A percentile compares a stretch with the other conserved stretches of the same genome.
These are phyloP conservation scores for Drosophila formosana DNA, from an alignment of 2,888 invertebrate genomes.

Conservation along the genomic window DNA sequence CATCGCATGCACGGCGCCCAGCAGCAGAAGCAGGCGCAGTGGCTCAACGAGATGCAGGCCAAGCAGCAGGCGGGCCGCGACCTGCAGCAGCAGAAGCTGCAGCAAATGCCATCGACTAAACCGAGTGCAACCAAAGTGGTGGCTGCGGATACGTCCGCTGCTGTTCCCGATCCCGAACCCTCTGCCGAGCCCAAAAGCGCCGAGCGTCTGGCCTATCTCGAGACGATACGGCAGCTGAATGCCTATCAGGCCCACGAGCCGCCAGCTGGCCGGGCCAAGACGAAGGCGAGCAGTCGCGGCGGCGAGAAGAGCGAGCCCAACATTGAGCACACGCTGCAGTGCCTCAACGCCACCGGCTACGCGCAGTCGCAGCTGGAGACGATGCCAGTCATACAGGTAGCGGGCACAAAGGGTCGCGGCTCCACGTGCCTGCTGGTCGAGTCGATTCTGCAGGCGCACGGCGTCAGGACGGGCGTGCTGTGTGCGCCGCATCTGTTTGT, in stretches of 20 bases:
- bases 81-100: conserved; percentile 53
- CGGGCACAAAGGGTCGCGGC: conserved; percentile 67
- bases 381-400: conserved; percentile 67
- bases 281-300: conserved; percentile 23
- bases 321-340: conserved; percentile 58
- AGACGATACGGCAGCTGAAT: conserved; percentile 50
- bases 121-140: neutral
- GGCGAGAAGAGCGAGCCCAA: conserved; percentile 37
- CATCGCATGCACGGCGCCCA: conserved; percentile 67
- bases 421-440: conserved; percentile 66
- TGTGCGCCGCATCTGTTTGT: conserved; percentile 64
- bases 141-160: neutral
- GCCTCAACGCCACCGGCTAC: conserved; percentile 50
- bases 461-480: conserved; percentile 60
- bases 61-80: conserved; percentile 63
- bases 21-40: conserved; percentile 56
- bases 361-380: conserved; percentile 33
- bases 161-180: neutral
- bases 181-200: conserved; percentile 35
- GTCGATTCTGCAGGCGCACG: conserved; percentile 54
- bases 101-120: neutral
- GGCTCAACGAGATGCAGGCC: conserved; percentile 62
- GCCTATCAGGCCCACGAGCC: conserved; percentile 50
- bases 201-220: conserved; percentile 62
- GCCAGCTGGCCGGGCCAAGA: conserved; percentile 26